Conservation (phyloP, 2,888 invertebrate genomes). For the Neoascia interrupta region DNA sequence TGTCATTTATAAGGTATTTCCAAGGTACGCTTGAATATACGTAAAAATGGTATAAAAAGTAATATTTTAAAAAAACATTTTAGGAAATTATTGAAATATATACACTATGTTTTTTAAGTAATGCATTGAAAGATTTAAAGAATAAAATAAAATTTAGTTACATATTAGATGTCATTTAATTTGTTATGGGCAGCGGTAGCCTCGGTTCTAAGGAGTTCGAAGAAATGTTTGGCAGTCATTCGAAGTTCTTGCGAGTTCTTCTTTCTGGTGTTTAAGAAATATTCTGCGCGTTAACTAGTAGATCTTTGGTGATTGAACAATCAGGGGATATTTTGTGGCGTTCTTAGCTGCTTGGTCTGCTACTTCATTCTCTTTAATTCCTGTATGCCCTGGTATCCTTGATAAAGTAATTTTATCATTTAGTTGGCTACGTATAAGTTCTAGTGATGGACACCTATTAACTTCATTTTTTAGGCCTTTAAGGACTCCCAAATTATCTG, state of each 20-base stretch:
- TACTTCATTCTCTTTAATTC: background rate
- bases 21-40: too few relatives aligned
- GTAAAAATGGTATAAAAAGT: too few relatives aligned
- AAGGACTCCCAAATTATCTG: slow-evolving; percentile 2
- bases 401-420: background rate
- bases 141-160: too few relatives aligned
- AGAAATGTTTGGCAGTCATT: background rate
- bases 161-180: too few relatives aligned
- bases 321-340: background rate
- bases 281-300: background rate
- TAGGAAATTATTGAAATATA: too few relatives aligned
- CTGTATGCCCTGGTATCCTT: slow-evolving; percentile 1
- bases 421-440: background rate
- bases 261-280: background rate
- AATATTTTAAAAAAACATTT: too few relatives aligned
- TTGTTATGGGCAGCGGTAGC: too few relatives aligned
- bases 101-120: too few relatives aligned
- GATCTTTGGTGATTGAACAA: background rate
- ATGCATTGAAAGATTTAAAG: too few relatives aligned
- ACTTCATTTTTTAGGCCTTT: background rate
- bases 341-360: too few relatives aligned
- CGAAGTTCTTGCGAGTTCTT: background rate
- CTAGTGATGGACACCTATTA: background rate
- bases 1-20: too few relatives aligned
- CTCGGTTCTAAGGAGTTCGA: too few relatives aligned